Evolutionary conservation across 2,113 vertebrate species (phyloP).

Genomic region (Catagonus wagneri): DNA sequence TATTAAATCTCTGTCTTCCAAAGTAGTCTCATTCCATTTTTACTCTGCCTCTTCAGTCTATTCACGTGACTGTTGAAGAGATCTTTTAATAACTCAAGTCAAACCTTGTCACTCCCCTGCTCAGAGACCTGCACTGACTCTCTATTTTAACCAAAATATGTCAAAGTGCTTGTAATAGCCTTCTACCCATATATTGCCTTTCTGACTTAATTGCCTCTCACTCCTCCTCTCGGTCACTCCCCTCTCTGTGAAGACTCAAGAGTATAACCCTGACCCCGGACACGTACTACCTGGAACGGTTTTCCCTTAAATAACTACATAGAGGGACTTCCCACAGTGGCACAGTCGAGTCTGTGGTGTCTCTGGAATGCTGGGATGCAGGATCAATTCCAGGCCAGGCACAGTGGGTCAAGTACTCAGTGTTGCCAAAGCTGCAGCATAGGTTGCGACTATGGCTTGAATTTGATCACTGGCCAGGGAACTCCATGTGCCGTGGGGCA

Average conservation of each 20-base stretch:
- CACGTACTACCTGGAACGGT: neutral
- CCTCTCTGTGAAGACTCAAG: neutral
- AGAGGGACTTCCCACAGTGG: too few species aligned
- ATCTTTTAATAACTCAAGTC: neutral
- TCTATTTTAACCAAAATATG: neutral
- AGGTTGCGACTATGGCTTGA: too few species aligned
- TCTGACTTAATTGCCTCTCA: neutral
- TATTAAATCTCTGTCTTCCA: neutral
- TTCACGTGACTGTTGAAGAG: neutral
- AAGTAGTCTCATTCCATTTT: neutral
- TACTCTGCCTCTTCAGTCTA: neutral
- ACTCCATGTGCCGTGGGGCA: too few species aligned
- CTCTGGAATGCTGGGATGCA: too few species aligned
- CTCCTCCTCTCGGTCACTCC: neutral
- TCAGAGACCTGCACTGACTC: neutral
- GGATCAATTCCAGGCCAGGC: too few species aligned
- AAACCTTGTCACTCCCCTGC: neutral
- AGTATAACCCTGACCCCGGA: neutral
- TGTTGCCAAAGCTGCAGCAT: too few species aligned
- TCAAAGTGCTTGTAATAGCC: neutral
- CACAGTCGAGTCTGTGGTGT: too few species aligned
- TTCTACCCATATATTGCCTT: neutral
- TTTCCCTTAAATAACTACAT: neutral
- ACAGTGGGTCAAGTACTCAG: too few species aligned
- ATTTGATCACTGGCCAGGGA: too few species aligned